A percentile compares a stretch with the other conserved stretches of the same genome.
Evolutionary conservation across 2,113 vertebrate genomes (phyloP).

Genomic region (Anolis carolinensis): DNA sequence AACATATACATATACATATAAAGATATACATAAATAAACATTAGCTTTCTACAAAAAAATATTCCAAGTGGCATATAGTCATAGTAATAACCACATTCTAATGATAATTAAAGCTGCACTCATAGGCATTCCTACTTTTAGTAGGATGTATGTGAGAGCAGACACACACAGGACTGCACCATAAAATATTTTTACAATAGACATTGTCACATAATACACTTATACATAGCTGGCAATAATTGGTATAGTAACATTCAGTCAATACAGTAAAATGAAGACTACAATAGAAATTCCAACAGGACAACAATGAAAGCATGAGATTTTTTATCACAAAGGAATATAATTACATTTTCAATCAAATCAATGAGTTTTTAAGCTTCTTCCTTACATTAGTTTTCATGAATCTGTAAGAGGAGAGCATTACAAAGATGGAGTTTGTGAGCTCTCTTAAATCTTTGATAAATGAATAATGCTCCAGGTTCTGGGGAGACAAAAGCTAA

Average conservation of each 20-base stretch:
- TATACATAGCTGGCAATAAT: not conserved
- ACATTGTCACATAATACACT: not conserved
- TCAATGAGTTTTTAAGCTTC: not conserved
- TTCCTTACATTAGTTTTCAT: not conserved
- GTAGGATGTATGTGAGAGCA: no score
- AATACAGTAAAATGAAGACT: not conserved
- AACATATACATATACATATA: no score
- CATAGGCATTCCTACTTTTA: no score
- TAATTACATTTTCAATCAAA: not conserved
- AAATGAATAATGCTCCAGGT: not conserved
- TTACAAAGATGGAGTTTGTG: not conserved
- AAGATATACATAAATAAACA: no score
- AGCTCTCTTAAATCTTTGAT: not conserved
- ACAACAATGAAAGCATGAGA: not conserved
- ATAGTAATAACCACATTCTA: no score
- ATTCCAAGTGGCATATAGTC: no score
- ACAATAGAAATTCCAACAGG: no score
- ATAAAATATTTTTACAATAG: no score
- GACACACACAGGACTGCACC: no score
- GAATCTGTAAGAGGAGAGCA: not conserved
- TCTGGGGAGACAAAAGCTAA: not conserved
- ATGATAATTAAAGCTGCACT: no score
- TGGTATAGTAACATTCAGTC: not conserved
- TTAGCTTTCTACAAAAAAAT: no score
- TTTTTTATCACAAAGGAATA: no score